Conservation (phyloP, 2,113 vertebrate species). For the Clarias batrachus region DNA sequence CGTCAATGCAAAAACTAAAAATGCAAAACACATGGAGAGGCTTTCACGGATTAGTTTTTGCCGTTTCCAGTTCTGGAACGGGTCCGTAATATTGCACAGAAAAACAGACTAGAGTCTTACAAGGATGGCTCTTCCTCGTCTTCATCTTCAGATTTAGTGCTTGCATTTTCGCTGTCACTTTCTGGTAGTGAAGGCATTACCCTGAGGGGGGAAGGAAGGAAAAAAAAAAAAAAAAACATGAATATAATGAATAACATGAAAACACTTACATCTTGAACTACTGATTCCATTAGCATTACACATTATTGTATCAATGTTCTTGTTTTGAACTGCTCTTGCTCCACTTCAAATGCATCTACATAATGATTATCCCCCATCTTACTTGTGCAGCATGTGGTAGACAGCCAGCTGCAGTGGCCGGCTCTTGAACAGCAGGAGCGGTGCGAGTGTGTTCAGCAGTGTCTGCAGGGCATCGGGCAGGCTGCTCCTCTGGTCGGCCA, state of each 20-base stretch:
- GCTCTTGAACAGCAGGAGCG: conserved; percentile 84
- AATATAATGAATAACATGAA: neutral
- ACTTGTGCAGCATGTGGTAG: conserved; percentile 90
- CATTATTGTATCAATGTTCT: neutral
- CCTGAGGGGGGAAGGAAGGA: conserved; percentile 61
- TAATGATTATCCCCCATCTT: conserved; percentile 54
- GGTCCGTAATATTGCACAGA: neutral
- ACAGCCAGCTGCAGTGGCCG: conserved; percentile 85
- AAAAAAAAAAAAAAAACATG: conserved; percentile 3
- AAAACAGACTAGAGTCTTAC: conserved; percentile 69
- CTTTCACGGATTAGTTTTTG: neutral
- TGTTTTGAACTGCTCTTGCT: neutral
- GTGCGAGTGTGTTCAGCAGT: conserved; percentile 84
- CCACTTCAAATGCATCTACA: neutral
- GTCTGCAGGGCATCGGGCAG: conserved; percentile 87
- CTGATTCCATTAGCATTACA: neutral
- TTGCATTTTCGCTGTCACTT: conserved; percentile 86
- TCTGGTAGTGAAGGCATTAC: conserved; percentile 90
- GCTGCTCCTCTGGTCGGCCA: conserved; percentile 84
- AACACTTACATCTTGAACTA: neutral
- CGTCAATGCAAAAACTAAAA: neutral
- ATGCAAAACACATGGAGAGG: neutral
- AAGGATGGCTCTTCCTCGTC: conserved; percentile 87
- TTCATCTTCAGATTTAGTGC: conserved; percentile 77
- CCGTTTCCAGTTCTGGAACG: neutral